A percentile compares a stretch with the other conserved stretches of the same genome.
phyloP scores from a whole-genome alignment of 1,140 invertebrate species.

The Sesamia nonagrioides region DNA sequence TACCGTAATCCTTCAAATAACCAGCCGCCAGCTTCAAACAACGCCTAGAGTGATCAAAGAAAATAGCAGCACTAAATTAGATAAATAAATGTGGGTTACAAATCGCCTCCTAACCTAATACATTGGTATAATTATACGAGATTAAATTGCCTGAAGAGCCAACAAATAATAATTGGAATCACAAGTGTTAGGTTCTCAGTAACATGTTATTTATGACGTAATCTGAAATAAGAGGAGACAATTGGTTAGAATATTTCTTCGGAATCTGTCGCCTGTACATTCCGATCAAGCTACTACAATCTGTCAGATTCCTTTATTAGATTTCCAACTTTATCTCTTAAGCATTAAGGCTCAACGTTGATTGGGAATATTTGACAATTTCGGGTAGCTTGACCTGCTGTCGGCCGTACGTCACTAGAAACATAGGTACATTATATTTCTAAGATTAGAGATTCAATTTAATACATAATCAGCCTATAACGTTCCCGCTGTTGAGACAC shows the following conservation, averaged over 20 bases:
- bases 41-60: constrained; percentile 13
- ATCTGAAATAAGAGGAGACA: constrained; percentile 14
- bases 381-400: no score
- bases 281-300: no score
- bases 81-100: constrained; percentile 20
- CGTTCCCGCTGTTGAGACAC: no score
- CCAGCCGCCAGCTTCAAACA: constrained; percentile 8
- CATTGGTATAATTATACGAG: constrained; percentile 21
- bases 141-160: constrained; percentile 12
- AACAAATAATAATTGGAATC: constrained; percentile 32
- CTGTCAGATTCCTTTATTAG: no score
- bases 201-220: constrained; percentile 13
- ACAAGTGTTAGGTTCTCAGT: background rate
- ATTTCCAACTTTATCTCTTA: no score
- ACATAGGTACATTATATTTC: no score
- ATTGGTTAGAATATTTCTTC: background rate
- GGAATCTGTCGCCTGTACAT: background rate
- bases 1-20: constrained; percentile 22
- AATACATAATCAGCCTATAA: no score
- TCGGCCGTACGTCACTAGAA: no score
- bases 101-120: background rate
- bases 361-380: no score
- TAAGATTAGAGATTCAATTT: no score
- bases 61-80: constrained; percentile 14
- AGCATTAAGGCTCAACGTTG: no score